Conservation (phyloP, 2,113 vertebrate genomes). For the Catagonus wagneri region DNA sequence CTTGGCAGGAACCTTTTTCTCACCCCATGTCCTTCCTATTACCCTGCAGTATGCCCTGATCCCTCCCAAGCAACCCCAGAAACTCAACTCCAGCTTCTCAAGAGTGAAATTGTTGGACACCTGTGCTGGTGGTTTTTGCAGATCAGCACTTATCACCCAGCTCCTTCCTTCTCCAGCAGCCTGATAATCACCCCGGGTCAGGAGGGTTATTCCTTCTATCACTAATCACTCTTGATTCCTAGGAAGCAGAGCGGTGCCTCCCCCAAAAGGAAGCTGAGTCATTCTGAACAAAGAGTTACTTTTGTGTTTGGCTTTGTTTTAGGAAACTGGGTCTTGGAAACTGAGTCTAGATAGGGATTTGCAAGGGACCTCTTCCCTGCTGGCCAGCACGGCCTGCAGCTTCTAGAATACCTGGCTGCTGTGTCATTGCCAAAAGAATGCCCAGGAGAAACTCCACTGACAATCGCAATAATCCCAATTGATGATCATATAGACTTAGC, state of each 20-base stretch:
- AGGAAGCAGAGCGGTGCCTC: not conserved
- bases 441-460: not conserved
- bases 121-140: not conserved
- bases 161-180: constrained; percentile 12
- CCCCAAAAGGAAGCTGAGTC: constrained; percentile 50
- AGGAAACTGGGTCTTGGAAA: constrained; percentile 8
- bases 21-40: constrained; percentile 91
- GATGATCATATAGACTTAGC: not conserved
- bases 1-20: constrained; percentile 88
- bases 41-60: constrained; percentile 84
- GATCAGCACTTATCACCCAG: constrained; percentile 16
- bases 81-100: constrained; percentile 70
- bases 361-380: not conserved
- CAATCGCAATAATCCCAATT: not conserved
- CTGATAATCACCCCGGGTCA: not conserved
- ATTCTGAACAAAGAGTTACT: not conserved
- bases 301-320: constrained; percentile 45
- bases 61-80: constrained; percentile 79
- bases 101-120: constrained; percentile 55
- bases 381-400: not conserved
- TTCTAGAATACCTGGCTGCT: not conserved
- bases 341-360: not conserved
- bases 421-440: not conserved
- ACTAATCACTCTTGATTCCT: constrained; percentile 35
- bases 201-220: not conserved